phyloP scores from a whole-genome alignment of 1,140 invertebrate species.

The Drosophila teissieri region DNA sequence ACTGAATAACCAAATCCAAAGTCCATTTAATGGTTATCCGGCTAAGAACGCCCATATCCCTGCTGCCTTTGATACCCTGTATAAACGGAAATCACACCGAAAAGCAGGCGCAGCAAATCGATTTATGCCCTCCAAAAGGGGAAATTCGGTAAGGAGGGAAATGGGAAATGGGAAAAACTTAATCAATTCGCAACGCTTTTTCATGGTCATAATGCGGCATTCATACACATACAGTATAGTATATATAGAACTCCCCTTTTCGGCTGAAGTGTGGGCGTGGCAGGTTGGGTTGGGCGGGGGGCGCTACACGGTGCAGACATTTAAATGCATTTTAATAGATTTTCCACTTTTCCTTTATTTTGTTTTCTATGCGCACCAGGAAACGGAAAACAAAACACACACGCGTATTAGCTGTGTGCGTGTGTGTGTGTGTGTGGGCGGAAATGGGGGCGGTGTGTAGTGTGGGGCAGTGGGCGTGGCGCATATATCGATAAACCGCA shows the following conservation, averaged over 20 bases:
- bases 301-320: constrained; percentile 51
- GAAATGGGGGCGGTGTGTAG: constrained; percentile 11
- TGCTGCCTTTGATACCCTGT: constrained; percentile 16
- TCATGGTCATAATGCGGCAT: constrained; percentile 51
- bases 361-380: constrained; percentile 3
- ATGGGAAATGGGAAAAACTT: constrained; percentile 42
- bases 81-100: constrained; percentile 51
- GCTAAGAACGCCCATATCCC: constrained; percentile 1
- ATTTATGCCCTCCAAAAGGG: constrained; percentile 35
- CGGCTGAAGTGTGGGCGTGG: constrained; percentile 41
- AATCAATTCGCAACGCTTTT: constrained; percentile 68
- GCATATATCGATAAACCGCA: constrained; percentile 61
- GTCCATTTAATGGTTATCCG: neutral
- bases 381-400: constrained; percentile 47
- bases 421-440: constrained; percentile 10
- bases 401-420: neutral
- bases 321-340: constrained; percentile 77
- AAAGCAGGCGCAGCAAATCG: constrained; percentile 70
- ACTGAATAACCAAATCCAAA: neutral
- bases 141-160: constrained; percentile 6
- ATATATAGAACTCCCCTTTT: constrained; percentile 9
- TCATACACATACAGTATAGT: constrained; percentile 9
- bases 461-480: constrained; percentile 42
- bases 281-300: constrained; percentile 1
- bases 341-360: constrained; percentile 22